Evolutionary conservation across 1,140 invertebrate genomes (phyloP).

Genomic region (Bombus cullumanus): DNA sequence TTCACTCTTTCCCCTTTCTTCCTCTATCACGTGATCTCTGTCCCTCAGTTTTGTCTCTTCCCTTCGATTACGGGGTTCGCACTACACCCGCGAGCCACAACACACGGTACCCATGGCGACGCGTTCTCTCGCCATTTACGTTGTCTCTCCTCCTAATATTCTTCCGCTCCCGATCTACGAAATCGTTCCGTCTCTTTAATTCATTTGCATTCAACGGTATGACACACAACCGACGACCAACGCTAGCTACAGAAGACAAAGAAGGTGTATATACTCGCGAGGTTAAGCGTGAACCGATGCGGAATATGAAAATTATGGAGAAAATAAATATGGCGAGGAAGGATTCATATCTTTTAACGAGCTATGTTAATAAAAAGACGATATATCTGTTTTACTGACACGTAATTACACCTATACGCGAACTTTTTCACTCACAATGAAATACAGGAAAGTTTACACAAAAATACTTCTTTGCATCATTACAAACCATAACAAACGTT

Average conservation of each 20-base stretch:
- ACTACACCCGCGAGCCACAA: conserved; percentile 73
- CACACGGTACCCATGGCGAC: conserved; percentile 75
- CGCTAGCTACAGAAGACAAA: too few species aligned
- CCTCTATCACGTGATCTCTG: neutral
- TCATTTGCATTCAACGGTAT: neutral
- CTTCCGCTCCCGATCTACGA: conserved; percentile 50
- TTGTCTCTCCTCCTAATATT: conserved; percentile 22
- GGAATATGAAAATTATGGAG: too few species aligned
- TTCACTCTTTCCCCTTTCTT: conserved; percentile 13
- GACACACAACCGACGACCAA: too few species aligned
- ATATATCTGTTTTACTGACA: too few species aligned
- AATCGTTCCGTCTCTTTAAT: neutral
- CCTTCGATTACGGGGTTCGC: conserved; percentile 37
- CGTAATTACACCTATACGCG: too few species aligned
- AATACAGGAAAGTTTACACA: neutral
- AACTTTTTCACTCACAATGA: too few species aligned
- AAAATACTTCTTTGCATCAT: neutral
- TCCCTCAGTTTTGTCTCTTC: neutral
- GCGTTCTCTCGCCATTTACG: conserved; percentile 49
- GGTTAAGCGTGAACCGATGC: too few species aligned
- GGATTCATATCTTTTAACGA: too few species aligned
- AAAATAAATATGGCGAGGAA: too few species aligned
- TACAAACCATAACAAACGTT: neutral
- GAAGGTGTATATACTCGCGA: too few species aligned
- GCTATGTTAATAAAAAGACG: too few species aligned